These are phyloP conservation scores for Helarctos malayanus DNA, from an alignment of 2,797 vertebrate species.

Conservation along the genomic window DNA sequence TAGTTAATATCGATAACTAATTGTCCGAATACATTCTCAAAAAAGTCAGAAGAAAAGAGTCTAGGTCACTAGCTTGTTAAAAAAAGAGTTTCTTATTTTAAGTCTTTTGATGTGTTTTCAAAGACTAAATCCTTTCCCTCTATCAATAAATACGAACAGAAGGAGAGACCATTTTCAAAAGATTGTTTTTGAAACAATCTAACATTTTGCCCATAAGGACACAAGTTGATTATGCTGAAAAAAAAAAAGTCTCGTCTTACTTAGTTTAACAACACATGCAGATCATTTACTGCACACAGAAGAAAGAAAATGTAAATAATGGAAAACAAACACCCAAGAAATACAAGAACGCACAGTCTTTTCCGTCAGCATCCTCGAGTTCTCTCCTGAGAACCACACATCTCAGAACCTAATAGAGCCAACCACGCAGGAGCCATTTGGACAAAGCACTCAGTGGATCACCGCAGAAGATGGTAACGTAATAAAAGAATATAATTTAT, in stretches of 20 bases:
- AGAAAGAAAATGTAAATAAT: conserved; percentile 70
- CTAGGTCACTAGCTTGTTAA: not conserved
- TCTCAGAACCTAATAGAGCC: not conserved
- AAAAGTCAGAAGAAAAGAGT: conserved; percentile 34
- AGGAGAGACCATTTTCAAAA: conserved; percentile 64
- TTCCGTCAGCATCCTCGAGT: not conserved
- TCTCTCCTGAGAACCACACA: not conserved
- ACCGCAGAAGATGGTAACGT: not conserved
- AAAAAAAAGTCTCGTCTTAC: conserved; percentile 69
- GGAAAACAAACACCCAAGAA: conserved; percentile 59
- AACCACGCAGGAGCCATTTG: not conserved
- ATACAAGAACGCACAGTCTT: not conserved
- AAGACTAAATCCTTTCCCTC: not conserved
- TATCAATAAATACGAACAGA: conserved; percentile 53
- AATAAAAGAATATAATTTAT: not conserved
- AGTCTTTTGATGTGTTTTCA: conserved; percentile 29
- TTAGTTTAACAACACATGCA: conserved; percentile 82
- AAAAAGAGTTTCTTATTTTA: conserved; percentile 31
- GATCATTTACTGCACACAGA: conserved; percentile 71
- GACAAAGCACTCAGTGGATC: not conserved
- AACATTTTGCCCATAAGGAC: conserved; percentile 70
- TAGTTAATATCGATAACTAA: not conserved
- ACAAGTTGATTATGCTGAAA: conserved; percentile 27
- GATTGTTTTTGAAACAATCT: conserved; percentile 74
- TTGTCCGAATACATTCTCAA: not conserved